Percentiles rank a stretch among this genome's conserved stretches.
Evolutionary conservation across 2,888 invertebrate genomes (phyloP).

Genomic region (Conops quadrifasciatus): DNA sequence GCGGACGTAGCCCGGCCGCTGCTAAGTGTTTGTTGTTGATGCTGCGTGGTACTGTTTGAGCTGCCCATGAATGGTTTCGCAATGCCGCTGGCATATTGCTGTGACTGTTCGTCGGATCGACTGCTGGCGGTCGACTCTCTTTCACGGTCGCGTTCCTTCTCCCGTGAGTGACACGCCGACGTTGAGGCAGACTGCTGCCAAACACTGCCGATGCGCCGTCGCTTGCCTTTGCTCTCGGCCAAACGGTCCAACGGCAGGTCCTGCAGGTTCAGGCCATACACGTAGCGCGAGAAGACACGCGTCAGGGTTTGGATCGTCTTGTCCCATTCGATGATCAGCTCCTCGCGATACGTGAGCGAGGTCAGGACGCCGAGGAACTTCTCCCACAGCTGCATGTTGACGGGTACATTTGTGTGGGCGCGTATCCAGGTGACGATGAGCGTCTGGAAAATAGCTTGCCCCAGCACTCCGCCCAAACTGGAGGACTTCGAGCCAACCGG

Average conservation of each 20-base stretch:
- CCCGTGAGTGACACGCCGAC: constrained; percentile 39
- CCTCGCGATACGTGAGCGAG: constrained; percentile 91
- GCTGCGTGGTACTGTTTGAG: constrained; percentile 41
- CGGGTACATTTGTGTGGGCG: constrained; percentile 92
- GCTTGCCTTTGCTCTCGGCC: constrained; percentile 80
- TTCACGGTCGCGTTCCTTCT: constrained; percentile 50
- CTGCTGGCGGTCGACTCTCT: constrained; percentile 52
- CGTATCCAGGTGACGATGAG: constrained; percentile 98
- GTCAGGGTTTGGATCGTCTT: constrained; percentile 98
- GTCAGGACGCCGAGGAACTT: constrained; percentile 87
- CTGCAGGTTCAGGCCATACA: constrained; percentile 91
- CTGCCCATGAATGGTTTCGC: constrained; percentile 19
- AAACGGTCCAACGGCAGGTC: constrained; percentile 84
- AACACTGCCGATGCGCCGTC: constrained; percentile 67
- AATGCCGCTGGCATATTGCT: constrained; percentile 4
- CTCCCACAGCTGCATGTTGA: constrained; percentile 91
- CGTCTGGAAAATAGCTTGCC: constrained; percentile 90
- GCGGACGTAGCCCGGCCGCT: constrained; percentile 38
- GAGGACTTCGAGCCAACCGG: constrained; percentile 72
- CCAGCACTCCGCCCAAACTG: constrained; percentile 79
- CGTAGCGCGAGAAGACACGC: constrained; percentile 91
- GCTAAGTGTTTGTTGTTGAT: background rate
- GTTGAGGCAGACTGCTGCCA: constrained; percentile 59
- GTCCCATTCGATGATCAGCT: constrained; percentile 95
- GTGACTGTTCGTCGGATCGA: constrained; percentile 55